Evolutionary conservation across 2,113 vertebrate species (phyloP).

Genomic region (Nothocercus nigrocapillus): DNA sequence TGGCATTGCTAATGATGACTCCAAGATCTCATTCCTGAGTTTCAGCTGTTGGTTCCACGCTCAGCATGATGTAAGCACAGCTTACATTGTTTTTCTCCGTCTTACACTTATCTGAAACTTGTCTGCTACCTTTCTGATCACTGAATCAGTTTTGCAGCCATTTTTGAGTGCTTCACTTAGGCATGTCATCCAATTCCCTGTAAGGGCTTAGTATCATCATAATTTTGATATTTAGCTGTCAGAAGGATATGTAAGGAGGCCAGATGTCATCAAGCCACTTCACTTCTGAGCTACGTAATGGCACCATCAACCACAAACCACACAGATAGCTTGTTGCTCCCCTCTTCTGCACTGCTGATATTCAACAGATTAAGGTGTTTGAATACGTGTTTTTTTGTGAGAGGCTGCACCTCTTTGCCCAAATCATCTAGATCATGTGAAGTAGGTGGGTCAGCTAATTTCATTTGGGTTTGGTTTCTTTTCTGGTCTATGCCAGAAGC

Average conservation of each 20-base stretch:
- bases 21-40: neutral
- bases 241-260: neutral
- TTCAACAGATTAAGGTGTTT: neutral
- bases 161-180: neutral
- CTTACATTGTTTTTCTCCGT: neutral
- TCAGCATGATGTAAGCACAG: fast-evolving
- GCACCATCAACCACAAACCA: neutral
- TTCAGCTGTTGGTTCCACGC: neutral
- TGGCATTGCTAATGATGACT: neutral
- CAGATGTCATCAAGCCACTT: neutral
- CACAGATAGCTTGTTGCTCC: neutral
- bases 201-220: neutral
- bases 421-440: neutral
- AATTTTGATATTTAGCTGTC: neutral
- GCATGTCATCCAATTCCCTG: neutral
- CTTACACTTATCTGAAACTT: neutral
- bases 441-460: neutral
- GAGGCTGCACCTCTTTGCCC: fast-evolving
- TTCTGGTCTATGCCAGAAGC: neutral
- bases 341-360: neutral
- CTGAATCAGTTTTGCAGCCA: neutral
- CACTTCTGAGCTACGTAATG: neutral
- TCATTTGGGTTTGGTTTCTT: neutral
- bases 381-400: neutral
- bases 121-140: neutral